These are phyloP conservation scores for Sardina pilchardus DNA, from an alignment of 2,113 vertebrate genomes.

Conservation along the genomic window DNA sequence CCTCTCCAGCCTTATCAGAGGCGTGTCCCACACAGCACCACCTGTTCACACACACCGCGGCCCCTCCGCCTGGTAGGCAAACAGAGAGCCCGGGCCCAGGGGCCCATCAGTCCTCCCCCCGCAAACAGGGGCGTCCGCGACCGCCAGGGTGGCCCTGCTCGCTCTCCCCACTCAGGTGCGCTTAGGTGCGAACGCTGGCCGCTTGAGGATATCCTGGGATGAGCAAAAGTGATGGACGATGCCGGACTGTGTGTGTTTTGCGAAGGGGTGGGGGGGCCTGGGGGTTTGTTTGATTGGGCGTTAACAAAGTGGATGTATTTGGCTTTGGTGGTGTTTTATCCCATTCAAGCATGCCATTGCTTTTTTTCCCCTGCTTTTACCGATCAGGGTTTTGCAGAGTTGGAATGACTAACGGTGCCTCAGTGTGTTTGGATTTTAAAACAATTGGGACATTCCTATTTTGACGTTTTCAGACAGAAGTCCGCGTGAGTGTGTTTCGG, in stretches of 20 bases:
- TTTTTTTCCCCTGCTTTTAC: background rate
- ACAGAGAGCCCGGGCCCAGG: too few species aligned
- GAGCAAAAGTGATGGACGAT: background rate
- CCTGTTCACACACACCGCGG: slow-evolving; percentile 56
- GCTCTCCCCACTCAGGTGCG: background rate
- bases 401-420: background rate
- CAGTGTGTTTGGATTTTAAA: background rate
- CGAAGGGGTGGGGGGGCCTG: too few species aligned
- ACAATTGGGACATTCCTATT: background rate
- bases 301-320: background rate
- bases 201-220: background rate
- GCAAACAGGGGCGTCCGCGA: background rate
- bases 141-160: background rate
- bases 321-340: background rate
- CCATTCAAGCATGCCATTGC: background rate
- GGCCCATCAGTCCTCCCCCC: slow-evolving; percentile 39
- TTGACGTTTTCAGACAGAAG: background rate
- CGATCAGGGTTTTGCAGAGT: background rate
- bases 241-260: background rate
- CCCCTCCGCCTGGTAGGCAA: background rate
- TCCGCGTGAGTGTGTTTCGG: background rate
- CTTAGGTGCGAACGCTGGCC: background rate
- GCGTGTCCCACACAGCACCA: slow-evolving; percentile 19
- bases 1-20: slow-evolving; percentile 29
- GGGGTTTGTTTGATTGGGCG: background rate